A percentile compares a stretch with the other conserved stretches of the same genome.
These are phyloP conservation scores for Tychaedon coryphoeus DNA, from an alignment of 2,113 vertebrate species.

Conservation along the genomic window DNA sequence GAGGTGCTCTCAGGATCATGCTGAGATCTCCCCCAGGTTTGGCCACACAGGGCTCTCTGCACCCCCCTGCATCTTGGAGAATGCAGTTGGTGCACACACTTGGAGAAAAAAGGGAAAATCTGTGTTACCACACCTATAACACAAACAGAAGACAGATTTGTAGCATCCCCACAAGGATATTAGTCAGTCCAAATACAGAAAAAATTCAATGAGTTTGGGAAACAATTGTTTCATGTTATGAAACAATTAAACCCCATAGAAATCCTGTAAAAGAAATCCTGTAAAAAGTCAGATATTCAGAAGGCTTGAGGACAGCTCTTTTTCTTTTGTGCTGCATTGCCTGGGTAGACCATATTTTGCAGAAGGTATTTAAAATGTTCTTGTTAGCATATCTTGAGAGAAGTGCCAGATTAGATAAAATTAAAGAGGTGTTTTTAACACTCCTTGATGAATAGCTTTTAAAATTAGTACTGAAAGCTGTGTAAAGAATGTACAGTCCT, in stretches of 20 bases:
- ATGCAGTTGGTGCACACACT: not conserved
- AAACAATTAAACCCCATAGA: not conserved
- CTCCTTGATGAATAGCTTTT: slow-evolving; percentile 7
- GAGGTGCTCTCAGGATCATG: not conserved
- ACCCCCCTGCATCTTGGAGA: not conserved
- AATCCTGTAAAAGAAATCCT: not conserved
- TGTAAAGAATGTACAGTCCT: not conserved
- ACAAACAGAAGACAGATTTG: not conserved
- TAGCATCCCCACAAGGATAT: not conserved
- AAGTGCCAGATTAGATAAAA: slow-evolving; percentile 12
- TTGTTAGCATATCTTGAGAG: not conserved
- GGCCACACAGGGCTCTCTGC: not conserved
- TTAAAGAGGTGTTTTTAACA: slow-evolving; percentile 21
- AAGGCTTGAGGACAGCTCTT: not conserved
- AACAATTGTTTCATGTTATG: no score
- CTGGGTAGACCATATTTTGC: not conserved
- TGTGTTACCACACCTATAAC: not conserved
- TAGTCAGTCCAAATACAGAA: not conserved
- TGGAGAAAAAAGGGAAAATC: not conserved
- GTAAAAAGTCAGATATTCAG: not conserved
- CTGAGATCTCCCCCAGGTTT: not conserved
- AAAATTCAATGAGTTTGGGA: not conserved
- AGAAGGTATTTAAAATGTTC: slow-evolving; percentile 15
- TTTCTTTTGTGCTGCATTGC: not conserved
- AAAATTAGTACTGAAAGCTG: slow-evolving; percentile 21